Evolutionary conservation across 2,797 vertebrate species (phyloP).

Genomic region (Chanos chanos): DNA sequence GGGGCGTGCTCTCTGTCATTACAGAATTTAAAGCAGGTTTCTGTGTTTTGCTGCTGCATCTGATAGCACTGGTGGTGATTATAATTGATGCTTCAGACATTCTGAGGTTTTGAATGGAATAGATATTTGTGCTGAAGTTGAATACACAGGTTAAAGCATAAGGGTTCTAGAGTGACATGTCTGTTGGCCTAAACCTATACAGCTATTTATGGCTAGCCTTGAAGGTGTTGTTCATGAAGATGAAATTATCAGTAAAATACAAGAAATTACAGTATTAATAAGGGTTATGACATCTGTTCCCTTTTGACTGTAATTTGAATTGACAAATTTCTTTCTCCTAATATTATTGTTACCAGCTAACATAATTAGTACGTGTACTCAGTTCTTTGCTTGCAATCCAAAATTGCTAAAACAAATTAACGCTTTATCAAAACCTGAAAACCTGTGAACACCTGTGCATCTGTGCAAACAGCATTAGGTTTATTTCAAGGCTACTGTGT

Average conservation of each 20-base stretch:
- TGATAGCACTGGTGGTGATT: background rate
- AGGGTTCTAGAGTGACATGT: too few species aligned
- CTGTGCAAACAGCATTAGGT: conserved; percentile 37
- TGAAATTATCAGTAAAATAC: too few species aligned
- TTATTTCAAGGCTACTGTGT: conserved; percentile 29
- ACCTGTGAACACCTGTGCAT: conserved; percentile 55
- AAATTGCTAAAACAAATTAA: conserved; percentile 12
- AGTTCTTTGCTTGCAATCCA: background rate
- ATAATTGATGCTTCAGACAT: background rate
- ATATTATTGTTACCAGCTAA: background rate
- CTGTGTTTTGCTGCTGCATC: background rate
- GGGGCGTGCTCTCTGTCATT: conserved; percentile 31
- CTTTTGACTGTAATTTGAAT: too few species aligned
- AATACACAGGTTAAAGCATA: too few species aligned
- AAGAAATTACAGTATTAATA: too few species aligned
- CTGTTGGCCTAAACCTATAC: too few species aligned
- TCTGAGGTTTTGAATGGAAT: background rate
- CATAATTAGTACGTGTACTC: background rate
- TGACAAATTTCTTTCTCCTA: too few species aligned
- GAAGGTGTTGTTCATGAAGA: too few species aligned
- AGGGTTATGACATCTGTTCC: too few species aligned
- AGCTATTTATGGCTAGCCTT: too few species aligned
- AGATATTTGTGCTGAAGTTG: too few species aligned
- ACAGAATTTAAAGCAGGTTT: conserved; percentile 1
- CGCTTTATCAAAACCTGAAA: conserved; percentile 8